Evolutionary conservation across 2,113 vertebrate species (phyloP), one percentile per base, ranked within the genome.

Genomic region (Pithys albifrons): DNA sequence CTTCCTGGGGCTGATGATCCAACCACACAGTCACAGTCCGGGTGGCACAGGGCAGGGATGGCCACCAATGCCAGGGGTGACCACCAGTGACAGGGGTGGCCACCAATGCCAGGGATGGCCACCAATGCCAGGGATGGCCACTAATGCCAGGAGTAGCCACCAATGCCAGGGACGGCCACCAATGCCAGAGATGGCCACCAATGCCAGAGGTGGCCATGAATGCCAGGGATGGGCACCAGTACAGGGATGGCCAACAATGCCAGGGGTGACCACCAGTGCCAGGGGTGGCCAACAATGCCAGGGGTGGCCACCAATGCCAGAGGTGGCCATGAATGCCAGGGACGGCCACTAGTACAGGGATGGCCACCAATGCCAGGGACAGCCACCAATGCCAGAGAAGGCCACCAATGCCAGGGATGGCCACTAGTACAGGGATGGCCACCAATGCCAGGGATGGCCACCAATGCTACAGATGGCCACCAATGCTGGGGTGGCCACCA

Each of bases 1-100:
- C 7, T 29, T 52, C 45, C 65, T 3, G 7, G 31, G 52, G 2
- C 46, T 1, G 3, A 10, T 1, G 12, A 4, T 8, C 54, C 62
- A 8, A 35, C 52, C 14, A 12, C 18, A 13, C 5, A 4, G 75
- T 43, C 41, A 7, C 46, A 58, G 74, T 20, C 51, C 61, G 20
- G n/a, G 55, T 24, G 46, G 6, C 8, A 57, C 43, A 43, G 4
- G 24, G 11, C 64, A 25, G 37, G 51, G 72, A 46, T 3, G 14
- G 49, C 24, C 66, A 51, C n/a, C 15, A 7, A 4, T 2, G 10
- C 39, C 59, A 31, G 55, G 48, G 46, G 39, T 3, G 14, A 41
- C 24, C 66, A 51, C n/a, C 15, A 7, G 4, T 2, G 12, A 39
- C 59, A 31, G 55, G 48, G 52, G 52, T 10, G 8, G 46, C 9